A percentile compares a stretch with the other conserved stretches of the same genome.
Conservation (phyloP, 2,797 vertebrate genomes). For the Nannoperca obscura region DNA sequence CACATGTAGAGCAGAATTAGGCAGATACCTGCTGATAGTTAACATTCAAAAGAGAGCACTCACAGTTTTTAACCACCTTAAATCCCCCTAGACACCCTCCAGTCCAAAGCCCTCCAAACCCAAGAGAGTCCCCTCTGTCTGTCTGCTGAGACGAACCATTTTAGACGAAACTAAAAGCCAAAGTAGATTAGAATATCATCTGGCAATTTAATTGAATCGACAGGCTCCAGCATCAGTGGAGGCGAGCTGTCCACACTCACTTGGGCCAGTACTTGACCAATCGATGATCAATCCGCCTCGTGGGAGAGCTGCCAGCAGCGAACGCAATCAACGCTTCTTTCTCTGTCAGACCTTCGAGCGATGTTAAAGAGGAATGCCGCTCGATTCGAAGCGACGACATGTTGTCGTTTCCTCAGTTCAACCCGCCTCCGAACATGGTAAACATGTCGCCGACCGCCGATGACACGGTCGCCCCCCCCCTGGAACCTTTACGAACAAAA, state of each 20-base stretch:
- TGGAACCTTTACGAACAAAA: background rate
- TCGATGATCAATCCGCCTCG: constrained; percentile 64
- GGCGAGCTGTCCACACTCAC: constrained; percentile 51
- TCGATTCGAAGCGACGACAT: constrained; percentile 29
- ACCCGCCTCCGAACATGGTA: background rate
- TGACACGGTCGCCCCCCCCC: background rate
- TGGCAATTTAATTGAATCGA: constrained; percentile 23
- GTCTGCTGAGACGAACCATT: too few species aligned
- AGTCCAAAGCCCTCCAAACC: too few species aligned
- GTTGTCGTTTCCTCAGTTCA: constrained; percentile 5
- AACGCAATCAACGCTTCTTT: constrained; percentile 52
- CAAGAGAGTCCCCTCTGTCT: too few species aligned
- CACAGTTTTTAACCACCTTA: too few species aligned
- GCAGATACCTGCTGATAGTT: too few species aligned
- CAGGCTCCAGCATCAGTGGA: constrained; percentile 46
- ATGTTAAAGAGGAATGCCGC: constrained; percentile 9
- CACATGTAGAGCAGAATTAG: too few species aligned
- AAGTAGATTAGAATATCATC: too few species aligned
- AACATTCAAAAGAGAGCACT: too few species aligned
- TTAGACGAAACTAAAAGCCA: too few species aligned
- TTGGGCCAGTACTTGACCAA: constrained; percentile 51
- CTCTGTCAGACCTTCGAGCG: constrained; percentile 26
- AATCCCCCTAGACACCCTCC: too few species aligned
- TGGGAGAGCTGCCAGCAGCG: constrained; percentile 48
- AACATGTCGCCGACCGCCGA: background rate